These are phyloP conservation scores for Plecotus auritus DNA, from an alignment of 2,113 vertebrate species.

Conservation along the genomic window DNA sequence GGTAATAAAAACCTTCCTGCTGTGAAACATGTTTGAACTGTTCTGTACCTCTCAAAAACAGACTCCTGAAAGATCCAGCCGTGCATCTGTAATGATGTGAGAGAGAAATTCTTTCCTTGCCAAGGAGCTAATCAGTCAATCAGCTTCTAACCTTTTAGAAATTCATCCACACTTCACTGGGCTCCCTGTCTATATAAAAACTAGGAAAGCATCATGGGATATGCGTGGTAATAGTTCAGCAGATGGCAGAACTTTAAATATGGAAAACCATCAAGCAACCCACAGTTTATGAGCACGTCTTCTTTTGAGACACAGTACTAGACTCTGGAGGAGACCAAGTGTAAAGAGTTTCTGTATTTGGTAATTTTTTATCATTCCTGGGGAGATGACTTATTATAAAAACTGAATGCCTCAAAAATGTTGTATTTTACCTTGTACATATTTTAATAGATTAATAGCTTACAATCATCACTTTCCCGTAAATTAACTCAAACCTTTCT, in stretches of 20 bases:
- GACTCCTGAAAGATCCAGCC: constrained; percentile 57
- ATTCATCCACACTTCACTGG: constrained; percentile 40
- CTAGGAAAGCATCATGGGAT: constrained; percentile 71
- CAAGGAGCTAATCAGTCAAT: constrained; percentile 81
- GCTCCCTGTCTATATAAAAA: constrained; percentile 72
- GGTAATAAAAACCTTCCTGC: constrained; percentile 40
- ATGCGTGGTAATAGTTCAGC: constrained; percentile 69
- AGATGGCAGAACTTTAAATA: constrained; percentile 63
- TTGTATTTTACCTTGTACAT: background rate
- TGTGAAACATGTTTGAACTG: constrained; percentile 53
- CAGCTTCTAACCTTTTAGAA: constrained; percentile 75
- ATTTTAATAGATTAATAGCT: background rate
- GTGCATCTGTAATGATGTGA: constrained; percentile 73
- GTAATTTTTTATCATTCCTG: background rate
- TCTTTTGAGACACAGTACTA: constrained; percentile 3
- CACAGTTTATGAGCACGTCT: background rate
- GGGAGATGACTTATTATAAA: background rate
- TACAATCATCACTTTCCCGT: background rate
- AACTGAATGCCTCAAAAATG: background rate
- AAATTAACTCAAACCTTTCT: background rate
- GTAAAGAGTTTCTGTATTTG: background rate
- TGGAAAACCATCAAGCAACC: constrained; percentile 35
- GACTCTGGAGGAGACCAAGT: background rate
- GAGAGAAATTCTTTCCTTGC: constrained; percentile 70
- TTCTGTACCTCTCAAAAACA: constrained; percentile 40